phyloP scores from a whole-genome alignment of 2,113 vertebrate genomes.

The Heloderma charlesbogerti region DNA sequence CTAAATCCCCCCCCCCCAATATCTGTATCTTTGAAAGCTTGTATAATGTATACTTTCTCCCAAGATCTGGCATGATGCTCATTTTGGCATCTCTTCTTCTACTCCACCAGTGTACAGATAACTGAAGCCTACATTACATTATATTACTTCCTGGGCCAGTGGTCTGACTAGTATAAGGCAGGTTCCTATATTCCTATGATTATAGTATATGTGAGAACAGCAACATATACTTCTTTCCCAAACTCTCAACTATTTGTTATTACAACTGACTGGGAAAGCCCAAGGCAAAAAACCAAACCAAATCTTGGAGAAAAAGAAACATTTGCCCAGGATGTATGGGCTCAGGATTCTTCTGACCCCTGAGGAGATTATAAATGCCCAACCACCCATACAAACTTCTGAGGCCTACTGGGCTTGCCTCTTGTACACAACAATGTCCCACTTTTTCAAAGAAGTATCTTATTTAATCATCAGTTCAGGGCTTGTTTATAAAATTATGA shows the following conservation, averaged over 20 bases:
- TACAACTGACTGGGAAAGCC: not conserved
- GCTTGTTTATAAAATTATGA: not conserved
- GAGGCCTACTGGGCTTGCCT: not conserved
- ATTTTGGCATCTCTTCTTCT: not conserved
- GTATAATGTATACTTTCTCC: not conserved
- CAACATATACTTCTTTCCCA: not conserved
- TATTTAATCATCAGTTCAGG: not conserved
- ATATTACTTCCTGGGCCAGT: not conserved
- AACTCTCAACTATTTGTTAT: not conserved
- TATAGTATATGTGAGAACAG: not conserved
- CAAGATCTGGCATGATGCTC: not conserved
- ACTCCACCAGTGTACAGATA: not conserved
- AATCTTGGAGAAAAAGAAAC: not conserved
- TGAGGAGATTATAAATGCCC: not conserved
- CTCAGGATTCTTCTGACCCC: not conserved
- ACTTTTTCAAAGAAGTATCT: not conserved
- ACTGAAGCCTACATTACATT: not conserved
- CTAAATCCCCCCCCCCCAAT: not conserved
- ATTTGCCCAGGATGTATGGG: too few relatives aligned
- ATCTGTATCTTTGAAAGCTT: slow-evolving; percentile 12
- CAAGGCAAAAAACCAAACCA: not conserved
- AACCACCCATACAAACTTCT: not conserved
- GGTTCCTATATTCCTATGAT: too few relatives aligned
- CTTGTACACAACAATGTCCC: too few relatives aligned
- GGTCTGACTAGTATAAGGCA: too few relatives aligned